These are phyloP conservation scores for Geococcyx californianus DNA, from an alignment of 2,113 vertebrate genomes.

Conservation along the genomic window DNA sequence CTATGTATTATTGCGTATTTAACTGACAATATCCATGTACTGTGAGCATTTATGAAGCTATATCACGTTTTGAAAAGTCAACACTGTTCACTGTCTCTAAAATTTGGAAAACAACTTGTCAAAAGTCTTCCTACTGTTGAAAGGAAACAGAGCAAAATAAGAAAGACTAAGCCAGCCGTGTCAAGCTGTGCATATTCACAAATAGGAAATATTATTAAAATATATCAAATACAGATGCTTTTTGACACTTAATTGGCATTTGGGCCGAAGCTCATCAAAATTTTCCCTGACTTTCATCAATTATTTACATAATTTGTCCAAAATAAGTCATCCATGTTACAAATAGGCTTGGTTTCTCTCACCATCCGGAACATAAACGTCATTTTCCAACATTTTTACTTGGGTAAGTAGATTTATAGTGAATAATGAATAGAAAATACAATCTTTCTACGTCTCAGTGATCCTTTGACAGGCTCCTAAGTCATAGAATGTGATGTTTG, in stretches of 20 bases:
- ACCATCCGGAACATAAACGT: neutral
- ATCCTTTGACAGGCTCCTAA: neutral
- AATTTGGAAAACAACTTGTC: conserved; percentile 25
- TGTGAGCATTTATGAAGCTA: neutral
- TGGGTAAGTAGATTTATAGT: neutral
- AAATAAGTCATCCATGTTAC: conserved; percentile 10
- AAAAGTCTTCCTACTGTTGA: neutral
- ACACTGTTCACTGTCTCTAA: neutral
- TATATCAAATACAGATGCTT: neutral
- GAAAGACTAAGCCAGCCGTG: neutral
- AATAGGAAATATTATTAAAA: neutral
- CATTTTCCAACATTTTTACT: neutral
- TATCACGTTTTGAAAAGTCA: neutral
- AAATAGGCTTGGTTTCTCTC: conserved; percentile 17
- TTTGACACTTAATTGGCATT: conserved; percentile 55
- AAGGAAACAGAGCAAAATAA: neutral
- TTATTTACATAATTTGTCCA: conserved; percentile 47
- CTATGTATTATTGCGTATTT: neutral
- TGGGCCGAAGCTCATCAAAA: neutral
- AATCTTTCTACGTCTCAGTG: neutral
- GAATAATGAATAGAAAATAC: conserved; percentile 37
- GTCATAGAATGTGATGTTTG: neutral
- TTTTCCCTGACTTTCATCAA: neutral
- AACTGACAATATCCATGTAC: neutral
- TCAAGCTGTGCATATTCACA: conserved; percentile 8